phyloP scores from a whole-genome alignment of 1,140 invertebrate genomes.

The Drosophila orosa region DNA sequence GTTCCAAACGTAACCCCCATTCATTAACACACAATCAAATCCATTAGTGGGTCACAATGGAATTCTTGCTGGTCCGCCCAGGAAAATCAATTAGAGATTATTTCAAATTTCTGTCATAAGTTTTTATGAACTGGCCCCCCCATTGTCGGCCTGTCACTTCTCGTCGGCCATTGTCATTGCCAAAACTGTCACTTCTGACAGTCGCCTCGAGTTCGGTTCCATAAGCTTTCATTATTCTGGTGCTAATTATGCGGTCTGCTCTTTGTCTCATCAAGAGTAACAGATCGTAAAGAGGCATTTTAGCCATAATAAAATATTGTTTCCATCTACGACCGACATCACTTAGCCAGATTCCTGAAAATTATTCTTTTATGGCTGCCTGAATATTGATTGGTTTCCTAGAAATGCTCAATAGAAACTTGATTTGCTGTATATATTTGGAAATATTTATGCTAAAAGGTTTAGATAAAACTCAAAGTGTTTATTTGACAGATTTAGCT shows the following conservation, averaged over 20 bases:
- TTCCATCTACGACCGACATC: constrained; percentile 14
- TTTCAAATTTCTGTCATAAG: constrained; percentile 74
- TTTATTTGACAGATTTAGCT: constrained; percentile 4
- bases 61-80: constrained; percentile 34
- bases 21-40: constrained; percentile 82
- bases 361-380: constrained; percentile 5
- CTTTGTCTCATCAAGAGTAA: constrained; percentile 43
- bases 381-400: constrained; percentile 9
- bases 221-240: constrained; percentile 70
- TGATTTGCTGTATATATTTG: background rate
- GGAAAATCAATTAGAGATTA: constrained; percentile 77
- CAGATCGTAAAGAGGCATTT: constrained; percentile 51
- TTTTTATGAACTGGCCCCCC: constrained; percentile 60
- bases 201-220: constrained; percentile 53
- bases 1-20: constrained; percentile 46
- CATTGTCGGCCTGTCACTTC: constrained; percentile 54
- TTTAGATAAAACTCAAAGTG: background rate
- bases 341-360: constrained; percentile 18
- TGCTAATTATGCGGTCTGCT: constrained; percentile 69
- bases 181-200: constrained; percentile 69
- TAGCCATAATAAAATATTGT: constrained; percentile 35
- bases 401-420: constrained; percentile 13
- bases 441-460: constrained; percentile 10
- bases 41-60: constrained; percentile 69
- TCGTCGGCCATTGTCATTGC: constrained; percentile 43